Conservation (phyloP, 2,113 vertebrate species). For the Boulengeromyrus knoepffleri region DNA sequence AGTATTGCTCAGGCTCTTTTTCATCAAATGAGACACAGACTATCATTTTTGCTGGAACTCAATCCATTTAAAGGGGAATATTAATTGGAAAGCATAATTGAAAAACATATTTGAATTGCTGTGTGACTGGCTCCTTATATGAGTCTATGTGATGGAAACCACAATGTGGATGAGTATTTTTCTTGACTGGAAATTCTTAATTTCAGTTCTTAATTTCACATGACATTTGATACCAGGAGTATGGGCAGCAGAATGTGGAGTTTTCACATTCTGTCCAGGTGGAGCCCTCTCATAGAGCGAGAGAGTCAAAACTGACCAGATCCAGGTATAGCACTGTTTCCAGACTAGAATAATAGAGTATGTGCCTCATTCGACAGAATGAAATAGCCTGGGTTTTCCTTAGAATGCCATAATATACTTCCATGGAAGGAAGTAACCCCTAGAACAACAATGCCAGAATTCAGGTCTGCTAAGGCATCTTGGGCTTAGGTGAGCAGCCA, state of each 20-base stretch:
- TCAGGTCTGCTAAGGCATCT: too few relatives aligned
- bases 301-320: not conserved
- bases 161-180: not conserved
- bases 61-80: not conserved
- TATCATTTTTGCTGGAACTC: not conserved
- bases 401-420: too few relatives aligned
- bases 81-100: not conserved
- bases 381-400: too few relatives aligned
- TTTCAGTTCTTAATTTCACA: not conserved
- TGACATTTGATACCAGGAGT: not conserved
- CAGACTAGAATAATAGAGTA: too few relatives aligned
- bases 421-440: too few relatives aligned
- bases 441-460: too few relatives aligned
- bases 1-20: not conserved
- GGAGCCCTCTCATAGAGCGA: not conserved
- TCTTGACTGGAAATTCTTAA: not conserved
- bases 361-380: too few relatives aligned
- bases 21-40: not conserved
- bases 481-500: too few relatives aligned
- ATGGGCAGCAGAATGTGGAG: not conserved
- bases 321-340: too few relatives aligned
- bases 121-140: not conserved
- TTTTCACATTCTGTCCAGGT: not conserved
- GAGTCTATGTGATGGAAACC: not conserved
- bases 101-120: not conserved